Evolutionary conservation across 1,140 invertebrate species (phyloP), one percentile per base, ranked within the genome.

Genomic region (Drosophila mayri): DNA sequence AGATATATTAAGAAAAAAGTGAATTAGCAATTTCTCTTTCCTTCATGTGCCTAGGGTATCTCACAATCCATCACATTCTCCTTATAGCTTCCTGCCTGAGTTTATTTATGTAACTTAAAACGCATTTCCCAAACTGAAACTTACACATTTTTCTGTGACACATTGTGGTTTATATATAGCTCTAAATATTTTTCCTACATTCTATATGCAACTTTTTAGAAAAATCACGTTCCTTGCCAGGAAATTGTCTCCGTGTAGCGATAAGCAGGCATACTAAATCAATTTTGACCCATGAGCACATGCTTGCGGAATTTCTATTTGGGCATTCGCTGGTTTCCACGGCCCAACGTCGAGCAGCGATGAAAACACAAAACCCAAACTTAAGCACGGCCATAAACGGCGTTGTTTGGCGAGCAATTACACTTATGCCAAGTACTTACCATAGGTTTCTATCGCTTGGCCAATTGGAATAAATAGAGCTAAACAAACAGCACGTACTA

Each of bases 261-360:
- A 81, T 85, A 85, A 85, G 77, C 79, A 40, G 16, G n/a, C 32
- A 11, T 57, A 35, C 49, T 65, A 81, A 71, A 66, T 60, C 58
- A 68, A 78, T 81, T 64, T 50, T 72, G 61, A 58, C 44, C 68
- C 57, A 71, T 86, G 82, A 86, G 28, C 82, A 65, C 70, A 81
- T 86, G 75, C 62, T 35, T 20, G 12, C 61, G 79, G 78, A 81
- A 86, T 82, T 86, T 71, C 55, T 55, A 59, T 63, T 62, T 62
- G 40, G 22, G 25, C 30, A 64, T 73, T 59, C 11, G 35, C 25
- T 38, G 10, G 44, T 66, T 32, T 43, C 40, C 47, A 46, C 28
- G 43, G 63, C 38, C 49, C 30, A 70, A 54, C 52, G 61, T 76
- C 22, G 72, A 76, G 49, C 59, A 46, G 16, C 43, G 11, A 57